phyloP scores from a whole-genome alignment of 2,797 vertebrate genomes.

The Sebastes cheni region DNA sequence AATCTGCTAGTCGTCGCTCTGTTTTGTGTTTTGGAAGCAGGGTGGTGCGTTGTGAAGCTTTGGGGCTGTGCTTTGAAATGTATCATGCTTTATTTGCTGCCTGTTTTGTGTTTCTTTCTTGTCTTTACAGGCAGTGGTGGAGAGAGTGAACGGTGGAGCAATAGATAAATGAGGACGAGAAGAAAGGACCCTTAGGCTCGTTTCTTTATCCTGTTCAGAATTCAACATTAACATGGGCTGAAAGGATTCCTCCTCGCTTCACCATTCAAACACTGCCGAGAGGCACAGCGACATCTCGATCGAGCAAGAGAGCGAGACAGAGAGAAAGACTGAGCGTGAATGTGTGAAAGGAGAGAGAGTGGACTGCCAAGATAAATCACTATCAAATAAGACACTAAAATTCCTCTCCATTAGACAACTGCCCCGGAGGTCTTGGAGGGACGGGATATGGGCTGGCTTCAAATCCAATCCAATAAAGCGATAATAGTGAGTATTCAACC shows the following conservation, averaged over 20 bases:
- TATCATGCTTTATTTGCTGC: slow-evolving; percentile 49
- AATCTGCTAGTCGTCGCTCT: slow-evolving; percentile 4
- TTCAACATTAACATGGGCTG: slow-evolving; percentile 75
- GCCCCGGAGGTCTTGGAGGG: slow-evolving; percentile 50
- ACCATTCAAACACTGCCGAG: slow-evolving; percentile 59
- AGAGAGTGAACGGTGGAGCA: slow-evolving; percentile 36
- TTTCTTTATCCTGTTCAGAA: slow-evolving; percentile 67
- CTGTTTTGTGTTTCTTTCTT: slow-evolving; percentile 37
- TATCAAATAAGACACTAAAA: slow-evolving; percentile 66
- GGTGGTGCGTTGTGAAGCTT: slow-evolving; percentile 32
- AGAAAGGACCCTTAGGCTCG: slow-evolving; percentile 46
- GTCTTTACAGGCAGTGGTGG: slow-evolving; percentile 41
- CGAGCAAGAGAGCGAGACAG: slow-evolving; percentile 6
- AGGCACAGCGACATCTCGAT: slow-evolving; percentile 67
- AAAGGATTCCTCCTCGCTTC: slow-evolving; percentile 73
- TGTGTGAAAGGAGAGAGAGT: slow-evolving; percentile 9
- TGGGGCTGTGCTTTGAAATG: slow-evolving; percentile 55
- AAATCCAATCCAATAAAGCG: slow-evolving; percentile 59
- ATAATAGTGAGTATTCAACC: slow-evolving; percentile 51
- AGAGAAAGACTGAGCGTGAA: not conserved
- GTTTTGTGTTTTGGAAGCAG: slow-evolving; percentile 23
- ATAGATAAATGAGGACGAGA: slow-evolving; percentile 67
- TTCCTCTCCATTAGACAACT: slow-evolving; percentile 62
- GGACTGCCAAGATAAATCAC: slow-evolving; percentile 68
- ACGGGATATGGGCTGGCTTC: slow-evolving; percentile 47